Conservation (phyloP, 2,113 vertebrate species). For the Mirounga angustirostris region DNA sequence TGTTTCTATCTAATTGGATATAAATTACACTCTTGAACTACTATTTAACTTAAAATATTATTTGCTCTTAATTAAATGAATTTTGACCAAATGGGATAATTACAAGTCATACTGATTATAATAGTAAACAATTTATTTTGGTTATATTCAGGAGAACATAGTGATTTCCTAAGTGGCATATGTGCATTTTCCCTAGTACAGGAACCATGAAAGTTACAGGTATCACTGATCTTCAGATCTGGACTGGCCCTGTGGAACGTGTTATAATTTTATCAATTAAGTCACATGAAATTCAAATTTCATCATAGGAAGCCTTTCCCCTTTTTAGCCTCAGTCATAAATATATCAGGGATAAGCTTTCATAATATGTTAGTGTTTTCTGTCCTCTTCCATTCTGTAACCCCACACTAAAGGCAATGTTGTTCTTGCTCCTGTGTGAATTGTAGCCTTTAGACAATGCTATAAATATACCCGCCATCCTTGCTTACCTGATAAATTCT, state of each 20-base stretch:
- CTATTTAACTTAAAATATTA: slow-evolving; percentile 17
- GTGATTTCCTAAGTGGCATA: background rate
- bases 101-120: background rate
- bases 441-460: background rate
- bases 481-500: slow-evolving; percentile 1
- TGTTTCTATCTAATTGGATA: background rate
- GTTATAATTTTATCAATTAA: background rate
- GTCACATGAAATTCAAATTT: slow-evolving; percentile 20
- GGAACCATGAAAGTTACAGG: background rate
- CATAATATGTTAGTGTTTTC: background rate
- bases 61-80: background rate
- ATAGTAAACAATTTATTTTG: slow-evolving; percentile 42
- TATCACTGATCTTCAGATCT: background rate
- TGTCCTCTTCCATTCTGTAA: background rate
- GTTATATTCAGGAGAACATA: background rate
- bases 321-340: background rate
- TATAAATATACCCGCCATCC: background rate
- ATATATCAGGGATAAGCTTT: background rate
- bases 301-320: background rate
- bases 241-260: background rate
- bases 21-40: slow-evolving; percentile 11
- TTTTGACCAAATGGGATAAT: slow-evolving; percentile 28
- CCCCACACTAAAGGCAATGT: background rate
- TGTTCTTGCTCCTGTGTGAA: background rate
- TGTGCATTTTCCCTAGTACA: background rate